These are phyloP conservation scores for Enteromius radiatus DNA, from an alignment of 2,797 vertebrate genomes.

Conservation along the genomic window DNA sequence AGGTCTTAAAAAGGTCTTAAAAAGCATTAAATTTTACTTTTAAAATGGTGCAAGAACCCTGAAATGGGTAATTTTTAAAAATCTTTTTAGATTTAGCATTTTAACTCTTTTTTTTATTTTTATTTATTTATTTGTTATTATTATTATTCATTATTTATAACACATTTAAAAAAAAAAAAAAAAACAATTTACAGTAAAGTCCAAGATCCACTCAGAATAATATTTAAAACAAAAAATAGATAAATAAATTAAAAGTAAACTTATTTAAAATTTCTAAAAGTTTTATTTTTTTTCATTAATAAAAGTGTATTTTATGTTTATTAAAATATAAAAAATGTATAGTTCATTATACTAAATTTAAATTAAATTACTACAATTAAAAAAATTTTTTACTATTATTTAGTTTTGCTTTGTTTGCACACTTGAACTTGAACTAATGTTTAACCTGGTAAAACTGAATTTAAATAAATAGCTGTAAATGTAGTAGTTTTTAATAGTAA, in stretches of 20 bases:
- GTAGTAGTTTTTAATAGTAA: neutral
- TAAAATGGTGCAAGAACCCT: too few species aligned
- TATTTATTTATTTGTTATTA: too few species aligned
- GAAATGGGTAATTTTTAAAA: neutral
- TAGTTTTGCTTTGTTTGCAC: neutral
- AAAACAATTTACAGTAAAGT: neutral
- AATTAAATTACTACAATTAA: too few species aligned
- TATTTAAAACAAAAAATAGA: neutral
- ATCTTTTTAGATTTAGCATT: neutral
- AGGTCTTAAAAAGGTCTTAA: too few species aligned
- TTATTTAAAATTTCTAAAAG: neutral
- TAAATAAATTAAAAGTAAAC: neutral
- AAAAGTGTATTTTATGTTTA: neutral
- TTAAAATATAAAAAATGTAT: neutral
- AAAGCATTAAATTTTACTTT: too few species aligned
- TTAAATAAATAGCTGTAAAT: neutral
- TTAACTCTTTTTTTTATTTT: neutral
- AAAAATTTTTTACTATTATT: neutral
- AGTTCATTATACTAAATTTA: neutral
- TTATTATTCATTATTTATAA: neutral
- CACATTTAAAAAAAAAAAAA: neutral
- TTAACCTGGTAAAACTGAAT: neutral
- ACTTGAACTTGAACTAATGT: neutral
- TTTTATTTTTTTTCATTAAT: neutral
- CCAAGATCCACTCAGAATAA: neutral